These are phyloP conservation scores for Antechinus flavipes DNA, from an alignment of 2,113 vertebrate genomes.

Conservation along the genomic window DNA sequence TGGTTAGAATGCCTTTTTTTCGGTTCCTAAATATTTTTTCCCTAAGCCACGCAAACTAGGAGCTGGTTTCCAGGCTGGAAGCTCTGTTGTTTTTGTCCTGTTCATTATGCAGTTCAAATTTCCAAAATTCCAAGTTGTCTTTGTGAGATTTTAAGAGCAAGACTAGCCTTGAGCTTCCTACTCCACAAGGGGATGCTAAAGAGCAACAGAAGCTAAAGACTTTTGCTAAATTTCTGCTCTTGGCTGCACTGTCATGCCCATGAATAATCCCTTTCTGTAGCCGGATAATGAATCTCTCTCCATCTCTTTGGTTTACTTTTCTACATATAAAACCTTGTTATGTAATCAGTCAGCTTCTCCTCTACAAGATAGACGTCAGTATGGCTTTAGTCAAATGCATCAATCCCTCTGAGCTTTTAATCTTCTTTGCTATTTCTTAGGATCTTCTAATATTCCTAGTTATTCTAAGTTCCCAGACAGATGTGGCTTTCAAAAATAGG, in stretches of 20 bases:
- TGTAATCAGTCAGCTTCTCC: neutral
- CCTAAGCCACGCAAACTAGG: neutral
- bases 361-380: neutral
- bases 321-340: neutral
- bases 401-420: neutral
- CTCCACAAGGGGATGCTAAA: constrained; percentile 75
- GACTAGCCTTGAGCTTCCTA: neutral
- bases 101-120: neutral
- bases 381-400: neutral
- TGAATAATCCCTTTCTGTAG: constrained; percentile 15
- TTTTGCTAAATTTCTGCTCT: neutral
- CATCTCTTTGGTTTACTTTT: neutral
- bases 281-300: constrained; percentile 21
- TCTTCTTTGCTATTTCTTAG: constrained; percentile 7
- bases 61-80: neutral
- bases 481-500: constrained; percentile 13
- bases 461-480: neutral
- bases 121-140: neutral
- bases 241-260: neutral
- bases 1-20: neutral
- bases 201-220: constrained; percentile 55
- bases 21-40: neutral
- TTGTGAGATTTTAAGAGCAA: neutral
- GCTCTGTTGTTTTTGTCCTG: neutral
- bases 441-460: neutral